A percentile compares a stretch with the other conserved stretches of the same genome.
phyloP scores from a whole-genome alignment of 1,140 invertebrate genomes.

The Campoletis sonorensis region DNA sequence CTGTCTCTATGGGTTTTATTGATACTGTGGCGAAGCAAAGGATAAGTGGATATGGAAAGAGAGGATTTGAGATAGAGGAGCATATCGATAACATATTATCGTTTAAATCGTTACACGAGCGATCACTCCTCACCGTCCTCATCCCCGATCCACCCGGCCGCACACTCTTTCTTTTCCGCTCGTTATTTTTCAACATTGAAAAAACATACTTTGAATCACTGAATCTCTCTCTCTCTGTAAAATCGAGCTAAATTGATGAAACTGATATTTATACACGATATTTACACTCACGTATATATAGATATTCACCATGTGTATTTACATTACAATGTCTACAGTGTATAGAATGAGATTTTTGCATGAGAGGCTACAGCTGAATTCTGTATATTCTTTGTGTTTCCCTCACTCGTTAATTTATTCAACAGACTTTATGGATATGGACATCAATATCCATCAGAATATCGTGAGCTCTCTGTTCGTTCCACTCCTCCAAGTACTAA shows the following conservation, averaged over 20 bases:
- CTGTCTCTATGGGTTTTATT: constrained; percentile 74
- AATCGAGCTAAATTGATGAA: too few species aligned
- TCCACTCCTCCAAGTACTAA: not conserved
- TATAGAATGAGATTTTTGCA: not conserved
- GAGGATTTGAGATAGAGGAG: constrained; percentile 54
- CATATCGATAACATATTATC: constrained; percentile 73
- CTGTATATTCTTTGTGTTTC: not conserved
- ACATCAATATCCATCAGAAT: not conserved
- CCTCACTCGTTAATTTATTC: constrained; percentile 11
- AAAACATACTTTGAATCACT: too few species aligned
- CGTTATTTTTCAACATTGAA: not conserved
- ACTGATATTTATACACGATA: too few species aligned
- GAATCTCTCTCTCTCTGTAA: too few species aligned
- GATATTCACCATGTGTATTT: not conserved
- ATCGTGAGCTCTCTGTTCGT: not conserved
- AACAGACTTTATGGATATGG: not conserved
- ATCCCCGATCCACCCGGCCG: not conserved
- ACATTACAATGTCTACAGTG: not conserved
- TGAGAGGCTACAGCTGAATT: not conserved
- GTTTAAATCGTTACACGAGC: constrained; percentile 62
- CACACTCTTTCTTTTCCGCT: not conserved
- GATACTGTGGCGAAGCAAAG: constrained; percentile 58
- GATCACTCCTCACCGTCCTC: not conserved
- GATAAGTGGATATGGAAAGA: constrained; percentile 38
- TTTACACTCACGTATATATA: too few species aligned